Evolutionary conservation across 2,888 invertebrate species (phyloP), one percentile per base, ranked within the genome.

Genomic region (Parnassius mnemosyne): DNA sequence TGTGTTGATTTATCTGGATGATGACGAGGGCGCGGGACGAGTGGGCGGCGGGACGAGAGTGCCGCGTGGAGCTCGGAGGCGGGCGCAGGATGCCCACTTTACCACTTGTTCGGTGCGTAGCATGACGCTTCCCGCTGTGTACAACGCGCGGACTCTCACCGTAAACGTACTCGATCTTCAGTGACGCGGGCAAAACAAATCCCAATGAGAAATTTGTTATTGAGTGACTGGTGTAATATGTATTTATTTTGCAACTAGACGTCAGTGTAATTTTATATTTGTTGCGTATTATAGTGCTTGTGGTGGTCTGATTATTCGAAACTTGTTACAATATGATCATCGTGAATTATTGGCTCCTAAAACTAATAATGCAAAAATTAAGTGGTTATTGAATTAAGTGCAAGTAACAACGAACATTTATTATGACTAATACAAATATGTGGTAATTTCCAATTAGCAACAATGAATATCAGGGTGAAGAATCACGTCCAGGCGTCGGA

Each of bases 31-130:
- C 74, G 80, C 80, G 84, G 79, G 83, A 76, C 70, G 68, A 66
- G 66, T 64, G 66, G 69, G 74, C 67, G 69, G 71, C 68, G 65
- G 65, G 71, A 72, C 75, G 61, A 70, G 46, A 25, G 61, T 57
- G 64, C 53, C 66, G 67, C 61, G 68, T 73, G 72, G 71, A 71
- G 72, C 69, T 70, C 76, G 78, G 76, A 83, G 81, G 84, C 85
- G 85, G 81, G 68, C 76, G 76, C 74, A 80, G 77, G 80, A 80
- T 79, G 77, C 76, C 77, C 85, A 84, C 83, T 87, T 78, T 70
- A 76, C 81, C 74, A 72, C 75, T 76, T 77, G 80, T 78, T 77
- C 77, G 78, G 75, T 72, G 71, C 77, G 81, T 69, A 75, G 81
- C 78, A 83, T 78, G 86, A 84, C 88, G 88, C 85, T 75, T 82